A percentile compares a stretch with the other conserved stretches of the same genome.
phyloP scores from a whole-genome alignment of 2,888 invertebrate species.

The Seira sanloemensis region DNA sequence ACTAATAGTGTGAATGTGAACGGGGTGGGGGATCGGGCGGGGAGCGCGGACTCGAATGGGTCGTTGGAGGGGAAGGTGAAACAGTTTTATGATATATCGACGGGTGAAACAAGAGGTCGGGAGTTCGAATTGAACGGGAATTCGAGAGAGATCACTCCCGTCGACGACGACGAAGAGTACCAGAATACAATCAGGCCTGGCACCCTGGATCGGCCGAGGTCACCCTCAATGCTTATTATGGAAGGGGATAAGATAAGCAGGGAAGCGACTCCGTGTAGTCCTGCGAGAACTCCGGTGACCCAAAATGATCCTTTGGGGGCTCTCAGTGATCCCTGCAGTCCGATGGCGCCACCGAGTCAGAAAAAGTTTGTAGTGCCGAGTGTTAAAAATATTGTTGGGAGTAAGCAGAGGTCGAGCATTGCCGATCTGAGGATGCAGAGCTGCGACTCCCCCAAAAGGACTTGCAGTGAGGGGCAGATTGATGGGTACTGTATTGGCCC shows the following conservation, averaged over 20 bases:
- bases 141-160: constrained; percentile 71
- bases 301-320: constrained; percentile 95
- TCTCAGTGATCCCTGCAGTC: constrained; percentile 77
- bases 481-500: constrained; percentile 47
- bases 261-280: constrained; percentile 78
- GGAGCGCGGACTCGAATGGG: constrained; percentile 69
- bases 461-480: constrained; percentile 72
- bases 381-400: neutral
- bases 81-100: constrained; percentile 66
- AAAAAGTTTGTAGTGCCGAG: constrained; percentile 33
- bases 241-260: constrained; percentile 21
- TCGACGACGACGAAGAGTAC: constrained; percentile 65
- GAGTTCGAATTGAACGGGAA: constrained; percentile 48
- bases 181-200: constrained; percentile 59
- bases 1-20: constrained; percentile 1
- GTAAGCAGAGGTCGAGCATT: constrained; percentile 38
- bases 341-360: constrained; percentile 12
- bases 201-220: constrained; percentile 42
- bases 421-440: constrained; percentile 49
- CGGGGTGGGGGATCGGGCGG: constrained; percentile 42
- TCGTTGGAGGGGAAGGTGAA: constrained; percentile 71
- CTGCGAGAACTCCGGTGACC: constrained; percentile 87
- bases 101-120: neutral
- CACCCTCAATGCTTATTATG: constrained; percentile 60
- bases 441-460: constrained; percentile 71